phyloP scores from a whole-genome alignment of 2,888 invertebrate species.

The Drosophila kambysellisi region DNA sequence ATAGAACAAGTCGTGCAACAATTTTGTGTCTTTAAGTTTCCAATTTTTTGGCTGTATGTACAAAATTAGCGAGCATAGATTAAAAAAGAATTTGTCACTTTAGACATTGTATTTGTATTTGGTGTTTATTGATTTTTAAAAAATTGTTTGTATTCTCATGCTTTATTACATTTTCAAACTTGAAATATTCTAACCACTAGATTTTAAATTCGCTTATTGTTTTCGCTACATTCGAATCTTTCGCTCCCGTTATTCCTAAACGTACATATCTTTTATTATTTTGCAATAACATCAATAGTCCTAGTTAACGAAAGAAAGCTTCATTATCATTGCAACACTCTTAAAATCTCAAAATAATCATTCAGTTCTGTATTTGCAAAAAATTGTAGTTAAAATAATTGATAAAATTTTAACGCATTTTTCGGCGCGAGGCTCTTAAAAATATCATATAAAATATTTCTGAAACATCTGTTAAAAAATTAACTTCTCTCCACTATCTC shows the following conservation, averaged over 20 bases:
- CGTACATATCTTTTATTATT: conserved; percentile 74
- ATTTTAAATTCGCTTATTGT: conserved; percentile 70
- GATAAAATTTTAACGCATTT: conserved; percentile 65
- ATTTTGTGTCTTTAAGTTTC: background rate
- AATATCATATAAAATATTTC: conserved; percentile 62
- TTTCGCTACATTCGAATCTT: conserved; percentile 36
- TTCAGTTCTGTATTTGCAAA: conserved; percentile 54
- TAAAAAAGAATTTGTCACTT: background rate
- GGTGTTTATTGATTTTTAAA: conserved; percentile 53
- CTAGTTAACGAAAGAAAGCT: conserved; percentile 53
- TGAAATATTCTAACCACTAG: conserved; percentile 48
- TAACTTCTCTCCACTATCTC: conserved; percentile 22
- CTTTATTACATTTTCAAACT: conserved; percentile 51
- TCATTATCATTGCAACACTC: conserved; percentile 20
- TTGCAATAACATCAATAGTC: conserved; percentile 77
- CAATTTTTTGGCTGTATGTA: background rate
- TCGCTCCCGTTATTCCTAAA: conserved; percentile 41
- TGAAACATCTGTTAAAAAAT: conserved; percentile 54
- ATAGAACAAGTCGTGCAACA: background rate
- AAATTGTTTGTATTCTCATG: conserved; percentile 25
- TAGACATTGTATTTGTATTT: conserved; percentile 29
- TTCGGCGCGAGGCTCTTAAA: conserved; percentile 47
- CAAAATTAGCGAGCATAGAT: background rate
- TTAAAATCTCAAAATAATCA: conserved; percentile 44
- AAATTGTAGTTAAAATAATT: conserved; percentile 64